Percentiles rank a stretch among this genome's conserved stretches.
These are phyloP conservation scores for Protonibea diacanthus DNA, from an alignment of 2,797 vertebrate species.

Conservation along the genomic window DNA sequence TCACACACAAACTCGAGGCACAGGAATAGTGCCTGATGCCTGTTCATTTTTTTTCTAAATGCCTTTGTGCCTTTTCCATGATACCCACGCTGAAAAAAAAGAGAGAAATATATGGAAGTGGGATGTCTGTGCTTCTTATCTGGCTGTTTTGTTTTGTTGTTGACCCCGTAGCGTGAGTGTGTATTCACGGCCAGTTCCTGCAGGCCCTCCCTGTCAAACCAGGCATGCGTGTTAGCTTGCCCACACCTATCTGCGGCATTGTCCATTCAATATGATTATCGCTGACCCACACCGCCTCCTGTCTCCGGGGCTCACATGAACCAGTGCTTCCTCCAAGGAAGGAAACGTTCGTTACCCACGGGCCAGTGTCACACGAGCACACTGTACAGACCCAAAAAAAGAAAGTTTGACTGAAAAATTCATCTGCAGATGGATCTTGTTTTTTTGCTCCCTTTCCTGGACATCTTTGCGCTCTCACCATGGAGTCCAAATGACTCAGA, in stretches of 20 bases:
- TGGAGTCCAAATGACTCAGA: constrained; percentile 31
- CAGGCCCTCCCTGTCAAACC: constrained; percentile 68
- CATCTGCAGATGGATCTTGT: constrained; percentile 7
- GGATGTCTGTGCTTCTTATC: constrained; percentile 74
- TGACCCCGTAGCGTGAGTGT: constrained; percentile 74
- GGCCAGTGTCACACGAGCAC: constrained; percentile 72
- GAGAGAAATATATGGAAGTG: constrained; percentile 53
- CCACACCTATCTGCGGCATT: constrained; percentile 82
- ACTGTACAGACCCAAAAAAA: constrained; percentile 68
- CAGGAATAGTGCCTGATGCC: constrained; percentile 17
- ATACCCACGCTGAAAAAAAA: constrained; percentile 55
- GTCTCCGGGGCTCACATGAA: constrained; percentile 82
- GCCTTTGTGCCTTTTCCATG: constrained; percentile 57
- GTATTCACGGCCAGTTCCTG: constrained; percentile 76
- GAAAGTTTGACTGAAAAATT: constrained; percentile 52
- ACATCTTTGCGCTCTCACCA: neutral
- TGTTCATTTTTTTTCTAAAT: constrained; percentile 28
- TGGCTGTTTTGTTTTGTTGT: constrained; percentile 76
- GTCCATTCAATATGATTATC: constrained; percentile 85
- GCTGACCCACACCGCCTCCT: constrained; percentile 82
- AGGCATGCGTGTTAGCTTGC: constrained; percentile 72
- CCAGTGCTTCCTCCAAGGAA: constrained; percentile 85
- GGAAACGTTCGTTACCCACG: constrained; percentile 82
- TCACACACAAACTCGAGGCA: neutral
- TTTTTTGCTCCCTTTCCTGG: constrained; percentile 10